phyloP scores from a whole-genome alignment of 2,797 vertebrate genomes.

The Huso huso region DNA sequence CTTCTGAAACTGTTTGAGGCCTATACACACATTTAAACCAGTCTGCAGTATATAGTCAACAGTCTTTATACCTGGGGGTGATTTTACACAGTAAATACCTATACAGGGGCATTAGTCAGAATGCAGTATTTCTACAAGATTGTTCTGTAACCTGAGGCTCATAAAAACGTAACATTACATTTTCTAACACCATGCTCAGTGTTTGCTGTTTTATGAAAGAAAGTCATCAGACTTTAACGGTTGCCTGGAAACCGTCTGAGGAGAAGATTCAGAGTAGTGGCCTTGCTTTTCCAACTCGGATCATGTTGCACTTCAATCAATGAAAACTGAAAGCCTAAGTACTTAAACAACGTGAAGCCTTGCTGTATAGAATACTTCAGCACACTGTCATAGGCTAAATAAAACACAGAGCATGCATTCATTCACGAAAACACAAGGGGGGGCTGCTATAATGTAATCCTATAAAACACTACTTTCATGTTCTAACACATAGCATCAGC shows the following conservation, averaged over 20 bases:
- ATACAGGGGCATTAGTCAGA: no score
- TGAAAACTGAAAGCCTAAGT: slow-evolving; percentile 13
- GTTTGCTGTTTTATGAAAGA: not conserved
- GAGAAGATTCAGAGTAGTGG: slow-evolving; percentile 4
- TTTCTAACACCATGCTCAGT: not conserved
- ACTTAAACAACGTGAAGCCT: slow-evolving; percentile 17
- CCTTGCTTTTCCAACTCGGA: slow-evolving; percentile 10
- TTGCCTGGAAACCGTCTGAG: slow-evolving; percentile 10
- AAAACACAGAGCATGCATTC: not conserved
- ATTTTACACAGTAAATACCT: no score
- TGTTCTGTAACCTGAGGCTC: not conserved
- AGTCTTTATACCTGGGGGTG: not conserved
- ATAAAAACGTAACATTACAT: not conserved
- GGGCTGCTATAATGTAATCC: no score
- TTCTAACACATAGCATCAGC: no score
- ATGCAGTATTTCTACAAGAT: not conserved
- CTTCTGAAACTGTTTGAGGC: no score
- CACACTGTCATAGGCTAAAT: slow-evolving; percentile 3
- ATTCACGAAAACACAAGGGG: not conserved
- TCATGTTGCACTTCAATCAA: slow-evolving; percentile 21
- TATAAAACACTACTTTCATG: no score
- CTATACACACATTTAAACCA: no score
- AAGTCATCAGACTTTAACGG: slow-evolving; percentile 8
- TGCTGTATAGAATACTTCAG: slow-evolving; percentile 11
- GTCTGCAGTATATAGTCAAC: not conserved